Evolutionary conservation across 2,797 vertebrate genomes (phyloP), one percentile per base, ranked within the genome.

Genomic region (Tympanoctomys barrerae): DNA sequence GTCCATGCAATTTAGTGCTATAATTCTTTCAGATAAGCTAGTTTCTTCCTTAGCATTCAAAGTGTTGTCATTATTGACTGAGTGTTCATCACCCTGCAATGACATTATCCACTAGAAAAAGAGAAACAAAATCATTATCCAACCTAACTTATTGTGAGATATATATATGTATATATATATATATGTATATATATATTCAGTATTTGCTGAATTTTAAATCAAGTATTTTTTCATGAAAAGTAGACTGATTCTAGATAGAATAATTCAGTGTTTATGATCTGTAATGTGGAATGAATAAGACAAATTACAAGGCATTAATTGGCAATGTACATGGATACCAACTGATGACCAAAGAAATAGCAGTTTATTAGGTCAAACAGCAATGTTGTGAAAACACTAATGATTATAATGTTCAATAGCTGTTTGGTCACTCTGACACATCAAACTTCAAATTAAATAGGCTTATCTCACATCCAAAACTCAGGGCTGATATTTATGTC

Each of bases 181-280:
- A 5, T 49, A 49, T 49, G 1, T 49, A 49, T 49, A 5, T 80
- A 70, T 61, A 46, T 70, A 42, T 33, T 71, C 42, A 54, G 46
- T 78, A 92, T 39, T 89, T 79, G 33, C 64, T 87, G 36, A 78
- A 59, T 78, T 95, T 89, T 59, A 42, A 73, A 78, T 57, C 14
- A 14, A 9, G 26, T 28, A 18, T 57, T 18, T 12, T 3, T 86
- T 86, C 39, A 66, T 73, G 33, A 79, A 92, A 19, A 79, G 24
- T 42, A 75, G 81, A 82, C 7, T 78, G 5, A 62, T n/a, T 31
- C 70, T 59, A 87, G 11, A 77, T 42, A 14, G 46, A 73, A 26
- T 82, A 62, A 39, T 82, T 71, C 26, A 57, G 19, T 92, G 8
- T 70, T 83, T 80, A 10, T 78, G 46, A 89, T 73, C 54, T 68